A percentile compares a stretch with the other conserved stretches of the same genome.
Conservation (phyloP, 2,113 vertebrate species). For the Nicator chloris region DNA sequence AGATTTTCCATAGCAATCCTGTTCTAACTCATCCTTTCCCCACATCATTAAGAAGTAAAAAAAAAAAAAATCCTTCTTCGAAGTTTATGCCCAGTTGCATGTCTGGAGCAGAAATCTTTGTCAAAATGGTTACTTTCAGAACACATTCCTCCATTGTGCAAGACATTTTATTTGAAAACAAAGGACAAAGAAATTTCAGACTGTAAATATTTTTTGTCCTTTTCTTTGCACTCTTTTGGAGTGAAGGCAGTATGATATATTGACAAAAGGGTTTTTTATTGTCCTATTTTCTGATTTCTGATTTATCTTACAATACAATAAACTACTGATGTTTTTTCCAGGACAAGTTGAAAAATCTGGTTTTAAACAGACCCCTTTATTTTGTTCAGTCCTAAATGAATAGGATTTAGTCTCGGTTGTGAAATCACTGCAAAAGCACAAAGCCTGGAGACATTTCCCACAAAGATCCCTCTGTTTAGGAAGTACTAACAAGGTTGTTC, state of each 20-base stretch:
- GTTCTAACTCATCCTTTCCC: not conserved
- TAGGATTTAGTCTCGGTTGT: not conserved
- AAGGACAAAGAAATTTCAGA: not conserved
- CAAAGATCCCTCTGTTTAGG: not conserved
- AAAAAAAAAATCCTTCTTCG: not conserved
- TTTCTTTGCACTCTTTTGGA: not conserved
- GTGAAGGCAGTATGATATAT: not conserved
- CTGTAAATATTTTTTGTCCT: not conserved
- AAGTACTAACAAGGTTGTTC: not conserved
- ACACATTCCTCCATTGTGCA: not conserved
- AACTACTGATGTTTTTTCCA: not conserved
- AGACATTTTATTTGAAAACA: not conserved
- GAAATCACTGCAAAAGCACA: not conserved
- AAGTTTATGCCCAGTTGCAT: not conserved
- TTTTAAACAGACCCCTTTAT: not conserved
- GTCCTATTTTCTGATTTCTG: not conserved
- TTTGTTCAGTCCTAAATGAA: not conserved
- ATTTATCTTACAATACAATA: not conserved
- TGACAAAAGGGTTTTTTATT: not conserved
- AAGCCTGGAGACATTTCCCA: not conserved
- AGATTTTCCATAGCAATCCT: not conserved
- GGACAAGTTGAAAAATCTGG: not conserved
- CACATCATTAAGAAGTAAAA: not conserved
- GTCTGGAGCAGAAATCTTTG: not conserved
- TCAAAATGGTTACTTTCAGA: not conserved